A percentile compares a stretch with the other conserved stretches of the same genome.
These are phyloP conservation scores for Eupeodes luniger DNA, from an alignment of 2,888 invertebrate genomes.

Conservation along the genomic window DNA sequence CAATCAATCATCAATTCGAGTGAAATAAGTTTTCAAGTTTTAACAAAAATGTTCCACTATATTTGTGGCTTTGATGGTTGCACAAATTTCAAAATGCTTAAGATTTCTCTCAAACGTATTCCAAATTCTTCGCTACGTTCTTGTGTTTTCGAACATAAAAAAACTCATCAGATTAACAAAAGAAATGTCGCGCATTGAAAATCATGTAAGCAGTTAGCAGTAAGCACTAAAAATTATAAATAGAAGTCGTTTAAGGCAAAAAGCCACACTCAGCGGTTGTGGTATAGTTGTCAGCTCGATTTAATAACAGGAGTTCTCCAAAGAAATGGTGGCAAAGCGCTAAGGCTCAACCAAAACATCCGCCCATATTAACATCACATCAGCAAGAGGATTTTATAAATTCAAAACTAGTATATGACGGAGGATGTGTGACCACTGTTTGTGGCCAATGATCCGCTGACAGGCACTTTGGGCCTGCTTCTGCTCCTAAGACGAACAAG, in stretches of 20 bases:
- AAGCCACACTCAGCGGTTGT: slow-evolving; percentile 14
- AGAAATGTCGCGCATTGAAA: slow-evolving; percentile 32
- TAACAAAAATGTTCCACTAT: neutral
- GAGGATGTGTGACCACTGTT: slow-evolving; percentile 26
- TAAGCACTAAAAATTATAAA: slow-evolving; percentile 30
- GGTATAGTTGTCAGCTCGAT: slow-evolving; percentile 36
- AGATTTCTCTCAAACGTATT: slow-evolving; percentile 48
- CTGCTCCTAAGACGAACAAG: slow-evolving; percentile 31
- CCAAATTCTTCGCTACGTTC: neutral
- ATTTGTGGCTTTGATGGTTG: neutral
- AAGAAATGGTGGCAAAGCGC: slow-evolving; percentile 13
- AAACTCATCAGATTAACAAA: slow-evolving; percentile 35
- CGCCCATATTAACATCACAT: neutral
- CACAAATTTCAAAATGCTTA: slow-evolving; percentile 41
- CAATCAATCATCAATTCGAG: too few relatives aligned
- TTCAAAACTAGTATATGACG: neutral
- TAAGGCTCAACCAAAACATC: neutral
- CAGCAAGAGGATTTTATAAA: slow-evolving; percentile 25
- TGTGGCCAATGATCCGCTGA: slow-evolving; percentile 48
- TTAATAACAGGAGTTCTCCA: slow-evolving; percentile 9
- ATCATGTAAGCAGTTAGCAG: neutral
- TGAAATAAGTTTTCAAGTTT: too few relatives aligned
- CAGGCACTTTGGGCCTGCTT: slow-evolving; percentile 41
- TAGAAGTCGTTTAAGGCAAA: neutral
- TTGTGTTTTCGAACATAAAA: neutral